Evolutionary conservation across 2,888 invertebrate species (phyloP), one percentile per base, ranked within the genome.

Genomic region (Perizoma affinitatum): DNA sequence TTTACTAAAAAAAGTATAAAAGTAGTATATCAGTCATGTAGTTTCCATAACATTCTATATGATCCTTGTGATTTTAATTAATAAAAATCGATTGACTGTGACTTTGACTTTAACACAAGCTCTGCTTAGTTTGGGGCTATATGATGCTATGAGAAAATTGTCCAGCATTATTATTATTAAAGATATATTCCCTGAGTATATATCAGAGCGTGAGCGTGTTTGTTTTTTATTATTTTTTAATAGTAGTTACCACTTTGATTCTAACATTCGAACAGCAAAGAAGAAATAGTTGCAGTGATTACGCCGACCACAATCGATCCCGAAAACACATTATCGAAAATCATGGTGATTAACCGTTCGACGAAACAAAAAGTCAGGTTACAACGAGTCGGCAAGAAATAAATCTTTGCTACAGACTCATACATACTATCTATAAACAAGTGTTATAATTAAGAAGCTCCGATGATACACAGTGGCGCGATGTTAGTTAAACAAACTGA

Each of bases 371-470:
- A 90, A 88, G 83, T 82, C 78, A 72, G 72, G 67, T 78, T 80
- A 79, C 82, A 81, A 83, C 83, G 84, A 86, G 79, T 80, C 83
- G 81, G 84, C 79, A 84, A 86, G 85, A 84, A 86, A 90, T 90
- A 91, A 90, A 91, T 91, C 90, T 90, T 82, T 75, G 75, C 78
- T 73, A 75, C 80, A 76, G 81, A 84, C 74, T 83, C 84, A 80
- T 84, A 88, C 87, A 85, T 85, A 22, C 22, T 84, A 82, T 72
- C 80, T 86, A 86, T 84, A 87, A 83, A 83, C 87, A 86, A 87
- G 86, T 86, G 87, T 88, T 90, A 90, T 90, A 90, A 91, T 91
- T 90, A 90, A 89, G 87, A 65, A 69, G 67, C 68, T 62, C 66
- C 63, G 50, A 45, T 47, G 41, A 70, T 77, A 85, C 85, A 82